A percentile compares a stretch with the other conserved stretches of the same genome.
Evolutionary conservation across 2,797 vertebrate species (phyloP).

Genomic region (Champsocephalus esox): DNA sequence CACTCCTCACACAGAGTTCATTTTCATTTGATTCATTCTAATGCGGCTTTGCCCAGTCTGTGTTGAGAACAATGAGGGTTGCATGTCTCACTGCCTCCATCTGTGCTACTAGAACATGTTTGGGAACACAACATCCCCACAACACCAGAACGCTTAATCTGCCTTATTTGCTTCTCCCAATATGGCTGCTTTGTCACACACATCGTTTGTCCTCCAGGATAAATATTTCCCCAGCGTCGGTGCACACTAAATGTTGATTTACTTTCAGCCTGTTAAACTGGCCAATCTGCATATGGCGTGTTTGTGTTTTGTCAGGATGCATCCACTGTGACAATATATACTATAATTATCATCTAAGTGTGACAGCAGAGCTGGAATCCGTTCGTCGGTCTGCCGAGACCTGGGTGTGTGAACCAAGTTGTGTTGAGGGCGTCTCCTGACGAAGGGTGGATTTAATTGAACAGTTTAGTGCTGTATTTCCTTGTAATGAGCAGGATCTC

Average conservation of each 20-base stretch:
- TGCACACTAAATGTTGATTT: slow-evolving; percentile 81
- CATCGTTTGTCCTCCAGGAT: slow-evolving; percentile 80
- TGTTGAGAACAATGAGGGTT: slow-evolving; percentile 72
- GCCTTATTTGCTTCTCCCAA: slow-evolving; percentile 84
- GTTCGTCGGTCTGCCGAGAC: slow-evolving; percentile 60
- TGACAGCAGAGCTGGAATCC: slow-evolving; percentile 63
- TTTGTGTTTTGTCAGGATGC: slow-evolving; percentile 75
- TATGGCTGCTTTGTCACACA: slow-evolving; percentile 81
- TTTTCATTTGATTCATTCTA: slow-evolving; percentile 75
- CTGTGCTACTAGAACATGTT: slow-evolving; percentile 80
- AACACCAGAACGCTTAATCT: slow-evolving; percentile 80
- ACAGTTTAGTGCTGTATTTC: slow-evolving; percentile 65
- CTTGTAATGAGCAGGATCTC: slow-evolving; percentile 67
- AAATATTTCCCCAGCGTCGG: slow-evolving; percentile 80
- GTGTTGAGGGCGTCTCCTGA: slow-evolving; percentile 47
- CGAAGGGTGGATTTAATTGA: slow-evolving; percentile 63
- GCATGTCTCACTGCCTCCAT: slow-evolving; percentile 83
- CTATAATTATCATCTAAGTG: slow-evolving; percentile 75
- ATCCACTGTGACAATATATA: slow-evolving; percentile 74
- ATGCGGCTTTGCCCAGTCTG: slow-evolving; percentile 65
- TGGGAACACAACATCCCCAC: slow-evolving; percentile 75
- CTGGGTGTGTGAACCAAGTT: slow-evolving; percentile 31
- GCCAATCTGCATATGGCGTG: slow-evolving; percentile 78
- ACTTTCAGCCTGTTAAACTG: slow-evolving; percentile 80
- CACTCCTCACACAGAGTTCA: slow-evolving; percentile 57